Evolutionary conservation across 2,113 vertebrate species (phyloP).

Genomic region (Hippocampus abdominalis): DNA sequence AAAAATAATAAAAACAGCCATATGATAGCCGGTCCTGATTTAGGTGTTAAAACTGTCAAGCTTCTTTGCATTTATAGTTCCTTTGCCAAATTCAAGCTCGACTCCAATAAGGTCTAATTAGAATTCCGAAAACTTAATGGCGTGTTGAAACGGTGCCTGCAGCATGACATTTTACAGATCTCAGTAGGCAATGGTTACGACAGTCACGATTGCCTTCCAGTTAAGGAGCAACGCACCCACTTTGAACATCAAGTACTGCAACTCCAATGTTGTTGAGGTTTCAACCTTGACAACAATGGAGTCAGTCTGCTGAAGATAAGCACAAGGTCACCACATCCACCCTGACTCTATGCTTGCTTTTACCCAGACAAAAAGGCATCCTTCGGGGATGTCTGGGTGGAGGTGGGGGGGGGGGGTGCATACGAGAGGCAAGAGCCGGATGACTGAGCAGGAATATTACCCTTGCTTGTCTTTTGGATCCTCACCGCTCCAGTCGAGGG

Average conservation of each 20-base stretch:
- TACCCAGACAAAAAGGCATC: constrained; percentile 5
- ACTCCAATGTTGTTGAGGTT: neutral
- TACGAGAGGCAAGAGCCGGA: constrained; percentile 16
- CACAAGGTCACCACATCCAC: constrained; percentile 13
- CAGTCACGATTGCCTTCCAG: neutral
- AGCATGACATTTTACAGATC: neutral
- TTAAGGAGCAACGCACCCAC: neutral
- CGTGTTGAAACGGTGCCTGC: neutral
- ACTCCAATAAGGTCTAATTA: neutral
- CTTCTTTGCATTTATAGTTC: neutral
- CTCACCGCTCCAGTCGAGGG: constrained; percentile 25
- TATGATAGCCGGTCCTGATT: too few relatives aligned
- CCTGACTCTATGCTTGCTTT: constrained; percentile 14
- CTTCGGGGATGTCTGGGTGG: neutral
- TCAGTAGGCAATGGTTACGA: neutral
- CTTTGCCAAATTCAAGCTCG: neutral
- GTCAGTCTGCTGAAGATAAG: constrained; percentile 4
- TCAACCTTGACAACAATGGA: constrained; percentile 3
- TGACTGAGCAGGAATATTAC: constrained; percentile 31
- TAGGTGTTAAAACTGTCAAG: neutral
- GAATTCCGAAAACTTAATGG: neutral
- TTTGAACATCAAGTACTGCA: neutral
- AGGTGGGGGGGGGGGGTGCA: neutral
- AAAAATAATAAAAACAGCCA: neutral
- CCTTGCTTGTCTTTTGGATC: constrained; percentile 45